Base-by-base conservation (phyloP, 2,888 invertebrate genomes). In the Neocrepidodera transversa region DNA sequence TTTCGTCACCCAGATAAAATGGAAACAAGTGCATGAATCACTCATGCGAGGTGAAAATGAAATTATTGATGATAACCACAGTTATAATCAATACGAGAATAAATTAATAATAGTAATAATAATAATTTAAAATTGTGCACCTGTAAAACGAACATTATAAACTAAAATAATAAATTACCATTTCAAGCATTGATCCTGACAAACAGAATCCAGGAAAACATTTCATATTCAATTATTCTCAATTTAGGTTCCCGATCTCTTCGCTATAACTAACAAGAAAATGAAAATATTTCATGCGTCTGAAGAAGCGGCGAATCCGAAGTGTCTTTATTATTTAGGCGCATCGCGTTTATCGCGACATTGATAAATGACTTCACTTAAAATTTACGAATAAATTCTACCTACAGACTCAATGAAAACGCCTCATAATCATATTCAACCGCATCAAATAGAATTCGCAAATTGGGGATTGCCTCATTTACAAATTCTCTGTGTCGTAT, bases 1-100 rank as follows among this genome's bases (percentile, higher is more conserved):
- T 64, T 64, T 62, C 58, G 55, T 40, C 55, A 47, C 56, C 58
- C 18, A 23, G 28, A 63, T 60, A 18, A 51, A 51, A 51, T 51
- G 13, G 50, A 50, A 50, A 59, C 59, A 60, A 63, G 62, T 62
- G 65, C 48, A 48, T 68, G 68, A 66, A 60, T 64, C 64, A 66
- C 58, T 58, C 10, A 38, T 7, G 5, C 17, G 53, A 57, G 63
- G 58, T 59, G 60, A 53, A 65, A 62, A 66, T 56, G 66, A 61
- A 66, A 66, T 68, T 65, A 68, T 57, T 23, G 50, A 17, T 26
- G 20, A 35, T 35, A 2, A 7, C 30, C 35, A 35, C 35, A 13
- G n/a, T n/a, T n/a, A n/a, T n/a, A n/a, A n/a, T n/a, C n/a, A n/a
- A n/a, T n/a, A n/a, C n/a, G n/a, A n/a, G n/a, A n/a, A n/a, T n/a